Evolutionary conservation across 1,140 invertebrate species (phyloP).

Genomic region (Palaemon carinicauda): DNA sequence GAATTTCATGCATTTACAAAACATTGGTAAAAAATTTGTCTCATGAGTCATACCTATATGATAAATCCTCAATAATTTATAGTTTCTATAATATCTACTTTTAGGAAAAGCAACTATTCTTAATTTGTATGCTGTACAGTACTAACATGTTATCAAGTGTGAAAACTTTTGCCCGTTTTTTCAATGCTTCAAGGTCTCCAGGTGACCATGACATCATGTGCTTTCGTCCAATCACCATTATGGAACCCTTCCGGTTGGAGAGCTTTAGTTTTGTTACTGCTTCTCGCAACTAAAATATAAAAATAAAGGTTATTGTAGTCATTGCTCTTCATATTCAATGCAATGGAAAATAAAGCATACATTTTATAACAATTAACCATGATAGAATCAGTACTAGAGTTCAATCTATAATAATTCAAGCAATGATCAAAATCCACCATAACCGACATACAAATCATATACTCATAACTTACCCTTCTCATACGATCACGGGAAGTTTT

Average conservation of each 20-base stretch:
- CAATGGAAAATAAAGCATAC: not conserved
- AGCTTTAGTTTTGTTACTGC: not conserved
- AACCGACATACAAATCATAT: not conserved
- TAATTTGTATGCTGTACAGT: not conserved
- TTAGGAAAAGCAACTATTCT: not conserved
- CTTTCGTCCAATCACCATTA: conserved; percentile 18
- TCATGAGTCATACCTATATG: too few species aligned
- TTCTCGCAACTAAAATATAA: conserved; percentile 10
- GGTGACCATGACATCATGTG: conserved; percentile 11
- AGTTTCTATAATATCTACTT: too few species aligned
- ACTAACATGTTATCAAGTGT: conserved; percentile 36
- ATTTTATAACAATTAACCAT: not conserved
- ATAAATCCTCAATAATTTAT: too few species aligned
- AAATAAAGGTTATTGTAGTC: not conserved
- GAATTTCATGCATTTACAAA: not conserved
- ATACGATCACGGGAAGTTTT: not conserved
- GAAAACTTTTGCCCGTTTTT: not conserved
- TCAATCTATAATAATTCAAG: too few species aligned
- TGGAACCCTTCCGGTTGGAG: not conserved
- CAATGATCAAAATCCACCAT: too few species aligned
- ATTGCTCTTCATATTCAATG: not conserved
- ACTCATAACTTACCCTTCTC: not conserved
- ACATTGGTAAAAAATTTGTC: too few species aligned
- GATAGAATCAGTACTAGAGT: too few species aligned
- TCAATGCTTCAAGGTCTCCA: not conserved